phyloP scores from a whole-genome alignment of 2,888 invertebrate species.

The Eupithecia insigniata region DNA sequence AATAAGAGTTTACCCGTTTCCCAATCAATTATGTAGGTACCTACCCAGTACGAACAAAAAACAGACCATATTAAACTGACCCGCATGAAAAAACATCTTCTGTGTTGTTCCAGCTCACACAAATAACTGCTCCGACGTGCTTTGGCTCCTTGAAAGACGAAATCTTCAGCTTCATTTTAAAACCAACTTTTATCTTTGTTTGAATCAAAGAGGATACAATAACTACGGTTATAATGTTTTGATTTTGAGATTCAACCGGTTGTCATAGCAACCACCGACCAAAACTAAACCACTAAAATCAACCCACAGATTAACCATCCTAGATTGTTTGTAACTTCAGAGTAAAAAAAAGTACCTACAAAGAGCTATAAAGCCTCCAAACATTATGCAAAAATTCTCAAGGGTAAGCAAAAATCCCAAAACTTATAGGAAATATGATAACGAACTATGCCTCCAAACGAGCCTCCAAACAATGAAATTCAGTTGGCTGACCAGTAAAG shows the following conservation, averaged over 20 bases:
- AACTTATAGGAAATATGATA: too few relatives aligned
- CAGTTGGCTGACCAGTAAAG: background rate
- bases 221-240: too few relatives aligned
- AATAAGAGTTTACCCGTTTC: too few relatives aligned
- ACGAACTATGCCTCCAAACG: too few relatives aligned
- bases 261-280: constrained; percentile 37
- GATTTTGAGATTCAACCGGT: constrained; percentile 18
- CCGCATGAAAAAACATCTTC: constrained; percentile 97
- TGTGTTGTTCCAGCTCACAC: constrained; percentile 96
- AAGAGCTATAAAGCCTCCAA: too few relatives aligned
- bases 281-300: background rate
- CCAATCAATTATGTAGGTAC: too few relatives aligned
- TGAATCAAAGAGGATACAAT: too few relatives aligned
- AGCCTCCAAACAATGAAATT: background rate
- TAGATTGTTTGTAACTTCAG: background rate
- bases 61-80: constrained; percentile 75
- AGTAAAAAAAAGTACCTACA: background rate
- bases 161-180: constrained; percentile 91
- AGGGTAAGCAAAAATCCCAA: too few relatives aligned
- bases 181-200: background rate
- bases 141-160: constrained; percentile 90
- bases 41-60: too few relatives aligned
- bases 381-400: too few relatives aligned
- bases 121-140: constrained; percentile 91
- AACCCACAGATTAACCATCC: background rate